Conservation (phyloP, 2,797 vertebrate genomes). For the Gadopsis marmoratus region DNA sequence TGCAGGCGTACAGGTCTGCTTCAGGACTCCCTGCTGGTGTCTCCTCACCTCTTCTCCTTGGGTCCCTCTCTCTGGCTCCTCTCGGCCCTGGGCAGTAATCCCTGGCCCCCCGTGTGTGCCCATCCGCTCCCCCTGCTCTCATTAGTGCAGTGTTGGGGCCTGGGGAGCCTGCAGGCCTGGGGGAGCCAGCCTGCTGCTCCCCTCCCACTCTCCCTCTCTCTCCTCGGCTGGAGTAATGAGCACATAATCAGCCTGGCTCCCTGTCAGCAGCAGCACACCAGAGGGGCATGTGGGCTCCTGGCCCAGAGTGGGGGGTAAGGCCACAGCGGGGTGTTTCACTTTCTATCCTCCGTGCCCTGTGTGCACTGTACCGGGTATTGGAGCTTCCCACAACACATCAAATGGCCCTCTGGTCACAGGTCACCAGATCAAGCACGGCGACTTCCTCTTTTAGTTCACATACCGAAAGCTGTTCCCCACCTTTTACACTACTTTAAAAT, state of each 20-base stretch:
- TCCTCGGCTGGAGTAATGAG: constrained; percentile 82
- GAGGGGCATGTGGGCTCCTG: constrained; percentile 80
- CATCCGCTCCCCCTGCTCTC: constrained; percentile 84
- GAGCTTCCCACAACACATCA: constrained; percentile 62
- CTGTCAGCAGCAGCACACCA: constrained; percentile 81
- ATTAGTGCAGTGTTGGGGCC: constrained; percentile 82
- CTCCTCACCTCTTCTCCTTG: constrained; percentile 57
- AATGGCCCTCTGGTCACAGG: constrained; percentile 55
- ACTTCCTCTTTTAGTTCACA: constrained; percentile 62
- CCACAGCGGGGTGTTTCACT: constrained; percentile 68
- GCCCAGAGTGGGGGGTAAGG: constrained; percentile 77
- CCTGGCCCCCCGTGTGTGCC: constrained; percentile 77
- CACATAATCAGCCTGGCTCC: constrained; percentile 85
- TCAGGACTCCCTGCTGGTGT: constrained; percentile 68
- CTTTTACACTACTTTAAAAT: constrained; percentile 15
- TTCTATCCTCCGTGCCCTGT: constrained; percentile 54
- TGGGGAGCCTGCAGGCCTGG: constrained; percentile 82
- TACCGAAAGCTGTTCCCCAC: constrained; percentile 52
- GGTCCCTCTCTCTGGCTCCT: constrained; percentile 74
- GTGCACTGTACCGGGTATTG: constrained; percentile 37
- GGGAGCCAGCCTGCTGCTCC: constrained; percentile 80
- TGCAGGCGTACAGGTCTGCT: constrained; percentile 58
- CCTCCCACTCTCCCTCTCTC: constrained; percentile 67
- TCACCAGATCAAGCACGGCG: constrained; percentile 57
- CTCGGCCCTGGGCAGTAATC: constrained; percentile 83